Base-by-base conservation (phyloP, 2,888 invertebrate species). In the Diabrotica balteata region DNA sequence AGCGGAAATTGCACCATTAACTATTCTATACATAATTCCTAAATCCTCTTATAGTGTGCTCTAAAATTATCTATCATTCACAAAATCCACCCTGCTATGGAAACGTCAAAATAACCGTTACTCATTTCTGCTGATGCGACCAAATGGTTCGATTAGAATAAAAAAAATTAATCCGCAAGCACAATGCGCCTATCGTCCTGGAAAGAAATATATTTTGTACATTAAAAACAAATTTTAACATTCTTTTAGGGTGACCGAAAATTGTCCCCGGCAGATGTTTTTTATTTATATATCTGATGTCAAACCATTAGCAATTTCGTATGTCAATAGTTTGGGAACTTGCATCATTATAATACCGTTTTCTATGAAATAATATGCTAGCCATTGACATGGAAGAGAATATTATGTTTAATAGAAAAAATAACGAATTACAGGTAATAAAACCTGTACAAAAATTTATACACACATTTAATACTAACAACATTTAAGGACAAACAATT, bases 141-240 rank as follows among this genome's bases (percentile, higher is more conserved):
- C 77, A 68, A 78, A 78, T 75, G 79, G 76, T 76, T 79, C 79
- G 77, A 80, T 80, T 75, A 74, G 74, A 79, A 76, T 76, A 78
- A 75, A 80, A 80, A 80, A 81, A 81, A 80, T 78, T 80, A 80
- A 80, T 80, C 81, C 80, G 59, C 67, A 53, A 52, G 62, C 58
- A 81, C 81, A 81, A 80, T 77, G 71, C 71, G 43, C 57, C 71
- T 75, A 75, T 72, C 76, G 74, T 78, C 79, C 76, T 72, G 74
- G 75, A 74, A 73, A 74, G 76, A 73, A 76, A 78, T 79, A 80
- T 81, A 81, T 81, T 80, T 80, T 79, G 80, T 78, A 79, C 77
- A 80, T 81, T 81, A 79, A 75, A 77, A 77, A 75, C 76, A 75
- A 74, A 74, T 77, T 75, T 73, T 43, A 62, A 68, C 64, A 73